These are phyloP conservation scores for Mythimna impura DNA, from an alignment of 2,888 invertebrate species.

Conservation along the genomic window DNA sequence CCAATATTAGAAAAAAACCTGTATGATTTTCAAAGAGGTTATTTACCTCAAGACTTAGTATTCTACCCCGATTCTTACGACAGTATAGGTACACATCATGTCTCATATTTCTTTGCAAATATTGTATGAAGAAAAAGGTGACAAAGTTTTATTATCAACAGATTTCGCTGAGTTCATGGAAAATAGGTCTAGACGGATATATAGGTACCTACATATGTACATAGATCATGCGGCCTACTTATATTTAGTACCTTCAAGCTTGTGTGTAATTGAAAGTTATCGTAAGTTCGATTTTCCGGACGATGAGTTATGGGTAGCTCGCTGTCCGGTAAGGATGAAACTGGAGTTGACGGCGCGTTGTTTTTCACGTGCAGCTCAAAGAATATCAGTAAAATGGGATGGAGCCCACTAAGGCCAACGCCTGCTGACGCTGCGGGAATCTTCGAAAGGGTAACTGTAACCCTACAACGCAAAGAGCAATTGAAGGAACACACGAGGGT, in stretches of 20 bases:
- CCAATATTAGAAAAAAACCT: background rate
- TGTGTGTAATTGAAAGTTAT: background rate
- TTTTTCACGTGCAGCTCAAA: too few relatives aligned
- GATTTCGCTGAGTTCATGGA: conserved; percentile 29
- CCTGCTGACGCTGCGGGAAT: too few relatives aligned
- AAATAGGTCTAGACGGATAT: conserved; percentile 45
- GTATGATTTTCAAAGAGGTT: conserved; percentile 15
- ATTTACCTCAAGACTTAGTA: conserved; percentile 42
- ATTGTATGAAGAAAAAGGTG: conserved; percentile 24
- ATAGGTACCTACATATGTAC: too few relatives aligned
- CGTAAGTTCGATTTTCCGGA: too few relatives aligned
- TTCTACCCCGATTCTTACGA: conserved; percentile 14
- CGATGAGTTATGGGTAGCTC: too few relatives aligned
- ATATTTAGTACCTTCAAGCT: background rate
- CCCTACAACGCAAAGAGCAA: too few relatives aligned
- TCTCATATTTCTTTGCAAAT: conserved; percentile 41
- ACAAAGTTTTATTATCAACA: conserved; percentile 33
- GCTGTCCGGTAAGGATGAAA: too few relatives aligned
- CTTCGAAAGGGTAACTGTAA: too few relatives aligned
- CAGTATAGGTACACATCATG: conserved; percentile 4
- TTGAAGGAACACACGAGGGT: too few relatives aligned
- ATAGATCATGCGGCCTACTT: conserved; percentile 16
- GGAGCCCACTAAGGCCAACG: too few relatives aligned
- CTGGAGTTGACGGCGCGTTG: too few relatives aligned
- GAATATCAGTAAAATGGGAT: too few relatives aligned